These are phyloP conservation scores for Urophycis tenuis DNA, from an alignment of 2,797 vertebrate species.

Conservation along the genomic window DNA sequence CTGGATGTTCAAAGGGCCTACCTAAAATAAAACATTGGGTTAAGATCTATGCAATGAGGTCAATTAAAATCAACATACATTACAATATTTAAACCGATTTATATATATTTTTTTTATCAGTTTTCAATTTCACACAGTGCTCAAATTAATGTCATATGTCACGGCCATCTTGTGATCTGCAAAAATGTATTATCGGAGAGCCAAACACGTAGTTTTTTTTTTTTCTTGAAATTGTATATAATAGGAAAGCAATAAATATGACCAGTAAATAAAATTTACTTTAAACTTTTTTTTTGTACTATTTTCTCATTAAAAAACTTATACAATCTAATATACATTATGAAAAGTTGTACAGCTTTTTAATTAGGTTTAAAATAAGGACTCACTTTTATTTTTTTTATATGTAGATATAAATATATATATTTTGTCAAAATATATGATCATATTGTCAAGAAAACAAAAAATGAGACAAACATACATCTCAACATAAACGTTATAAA, in stretches of 20 bases:
- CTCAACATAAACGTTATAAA: slow-evolving; percentile 99
- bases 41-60: slow-evolving; percentile 36
- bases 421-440: slow-evolving; percentile 99
- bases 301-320: slow-evolving; percentile 75
- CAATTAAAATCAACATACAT: slow-evolving; percentile 47
- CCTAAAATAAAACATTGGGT: slow-evolving; percentile 35
- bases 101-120: slow-evolving; percentile 24
- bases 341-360: slow-evolving; percentile 79
- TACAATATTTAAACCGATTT: slow-evolving; percentile 39
- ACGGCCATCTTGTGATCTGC: slow-evolving; percentile 49
- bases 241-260: slow-evolving; percentile 77
- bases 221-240: slow-evolving; percentile 56
- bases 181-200: slow-evolving; percentile 53
- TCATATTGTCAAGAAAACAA: slow-evolving; percentile 92
- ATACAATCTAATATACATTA: slow-evolving; percentile 82
- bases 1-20: slow-evolving; percentile 32
- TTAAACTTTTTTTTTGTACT: slow-evolving; percentile 65
- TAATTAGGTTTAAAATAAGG: slow-evolving; percentile 96
- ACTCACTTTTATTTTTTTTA: slow-evolving; percentile 97
- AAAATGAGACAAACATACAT: slow-evolving; percentile 83
- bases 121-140: slow-evolving; percentile 54
- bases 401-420: slow-evolving; percentile 99
- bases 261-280: slow-evolving; percentile 73
- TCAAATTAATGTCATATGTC: slow-evolving; percentile 51
- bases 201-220: slow-evolving; percentile 50